Percentiles rank a stretch among this genome's conserved stretches.
Evolutionary conservation across 1,140 invertebrate genomes (phyloP).

Genomic region (Ceratina australensis): DNA sequence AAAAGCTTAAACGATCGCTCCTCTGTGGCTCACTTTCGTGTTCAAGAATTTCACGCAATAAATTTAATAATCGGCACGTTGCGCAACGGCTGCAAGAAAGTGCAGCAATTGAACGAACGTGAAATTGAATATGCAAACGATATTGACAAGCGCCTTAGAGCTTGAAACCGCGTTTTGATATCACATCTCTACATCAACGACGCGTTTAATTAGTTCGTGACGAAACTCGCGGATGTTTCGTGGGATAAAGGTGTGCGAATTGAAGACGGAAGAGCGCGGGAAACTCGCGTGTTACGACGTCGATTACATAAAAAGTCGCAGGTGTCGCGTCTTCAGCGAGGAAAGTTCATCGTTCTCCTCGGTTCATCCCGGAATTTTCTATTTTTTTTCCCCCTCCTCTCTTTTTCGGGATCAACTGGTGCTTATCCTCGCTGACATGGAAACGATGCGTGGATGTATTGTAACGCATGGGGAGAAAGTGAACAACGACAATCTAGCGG

Average conservation of each 20-base stretch:
- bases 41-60: not conserved
- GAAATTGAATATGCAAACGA: no score
- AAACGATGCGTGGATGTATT: conserved; percentile 31
- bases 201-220: not conserved
- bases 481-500: conserved; percentile 45
- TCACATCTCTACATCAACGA: no score
- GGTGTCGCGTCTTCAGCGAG: not conserved
- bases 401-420: no score
- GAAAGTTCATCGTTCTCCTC: not conserved
- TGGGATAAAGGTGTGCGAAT: conserved; percentile 8
- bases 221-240: conserved; percentile 11
- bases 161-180: no score
- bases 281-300: conserved; percentile 8
- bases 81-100: not conserved
- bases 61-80: not conserved
- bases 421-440: not conserved
- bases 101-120: no score
- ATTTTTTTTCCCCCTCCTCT: not conserved
- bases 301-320: conserved; percentile 23
- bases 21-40: not conserved
- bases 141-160: no score
- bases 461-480: conserved; percentile 55
- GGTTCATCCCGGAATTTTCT: no score
- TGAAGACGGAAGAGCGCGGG: conserved; percentile 24
- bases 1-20: not conserved